phyloP scores from a whole-genome alignment of 2,797 vertebrate genomes.

The Pteronotus mesoamericanus region DNA sequence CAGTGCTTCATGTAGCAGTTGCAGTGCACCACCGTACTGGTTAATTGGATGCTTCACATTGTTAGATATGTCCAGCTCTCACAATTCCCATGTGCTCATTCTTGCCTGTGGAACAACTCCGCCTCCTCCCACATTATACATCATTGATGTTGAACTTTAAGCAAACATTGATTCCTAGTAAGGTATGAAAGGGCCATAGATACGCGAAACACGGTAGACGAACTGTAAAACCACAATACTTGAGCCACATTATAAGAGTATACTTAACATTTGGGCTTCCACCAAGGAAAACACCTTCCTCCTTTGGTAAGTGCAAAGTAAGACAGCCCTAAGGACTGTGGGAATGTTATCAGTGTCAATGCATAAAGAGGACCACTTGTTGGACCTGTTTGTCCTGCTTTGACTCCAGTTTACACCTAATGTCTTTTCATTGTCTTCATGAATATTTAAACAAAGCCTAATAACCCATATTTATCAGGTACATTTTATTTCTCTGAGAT shows the following conservation, averaged over 20 bases:
- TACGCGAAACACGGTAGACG: neutral
- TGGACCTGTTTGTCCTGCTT: neutral
- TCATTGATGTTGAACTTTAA: neutral
- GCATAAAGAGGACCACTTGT: neutral
- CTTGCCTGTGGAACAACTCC: neutral
- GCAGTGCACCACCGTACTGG: neutral
- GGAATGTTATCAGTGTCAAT: neutral
- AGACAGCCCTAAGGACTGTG: neutral
- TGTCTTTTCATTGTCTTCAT: neutral
- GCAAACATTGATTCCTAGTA: neutral
- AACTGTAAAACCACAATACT: constrained; percentile 9
- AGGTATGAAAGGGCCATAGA: neutral
- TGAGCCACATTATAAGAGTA: neutral
- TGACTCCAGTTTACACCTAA: neutral
- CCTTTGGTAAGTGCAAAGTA: neutral
- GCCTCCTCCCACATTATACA: neutral
- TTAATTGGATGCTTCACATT: neutral
- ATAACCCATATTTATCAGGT: neutral
- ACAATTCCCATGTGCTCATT: neutral
- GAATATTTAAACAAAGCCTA: neutral
- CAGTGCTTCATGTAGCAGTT: neutral
- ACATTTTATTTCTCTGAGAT: neutral
- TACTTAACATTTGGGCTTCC: neutral
- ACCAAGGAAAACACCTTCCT: neutral
- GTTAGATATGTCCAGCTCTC: neutral